Evolutionary conservation across 1,140 invertebrate species (phyloP).

Genomic region (Nylanderia fulva): DNA sequence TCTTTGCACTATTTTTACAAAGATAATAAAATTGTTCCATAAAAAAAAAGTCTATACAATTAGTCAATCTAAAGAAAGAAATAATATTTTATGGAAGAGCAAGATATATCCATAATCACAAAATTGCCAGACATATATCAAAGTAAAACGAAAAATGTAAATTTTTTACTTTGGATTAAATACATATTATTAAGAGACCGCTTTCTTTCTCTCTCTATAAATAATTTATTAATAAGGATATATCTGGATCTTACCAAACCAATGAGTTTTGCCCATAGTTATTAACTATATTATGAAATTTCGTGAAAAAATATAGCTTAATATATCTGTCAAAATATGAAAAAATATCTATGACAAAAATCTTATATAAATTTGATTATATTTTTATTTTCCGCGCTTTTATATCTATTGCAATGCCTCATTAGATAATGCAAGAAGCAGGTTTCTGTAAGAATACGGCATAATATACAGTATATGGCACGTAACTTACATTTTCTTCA

Average conservation of each 20-base stretch:
- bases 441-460: conserved; percentile 30
- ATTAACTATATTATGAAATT: conserved; percentile 20
- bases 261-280: conserved; percentile 26
- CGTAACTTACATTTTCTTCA: conserved; percentile 54
- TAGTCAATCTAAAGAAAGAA: conserved; percentile 17
- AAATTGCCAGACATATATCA: conserved; percentile 1
- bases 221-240: conserved; percentile 44
- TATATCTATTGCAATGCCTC: conserved; percentile 37
- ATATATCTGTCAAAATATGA: conserved; percentile 54
- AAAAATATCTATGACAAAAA: conserved; percentile 51
- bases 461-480: neutral
- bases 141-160: neutral
- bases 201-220: too few species aligned
- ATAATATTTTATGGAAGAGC: conserved; percentile 62
- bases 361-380: conserved; percentile 25
- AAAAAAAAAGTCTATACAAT: conserved; percentile 12
- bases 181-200: neutral
- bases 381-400: conserved; percentile 17
- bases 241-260: conserved; percentile 42
- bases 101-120: conserved; percentile 58
- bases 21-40: conserved; percentile 48
- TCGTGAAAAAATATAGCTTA: neutral
- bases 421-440: conserved; percentile 39
- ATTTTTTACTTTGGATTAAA: neutral
- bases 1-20: conserved; percentile 39